Conservation (phyloP, 2,797 vertebrate species). For the Podargus strigoides region DNA sequence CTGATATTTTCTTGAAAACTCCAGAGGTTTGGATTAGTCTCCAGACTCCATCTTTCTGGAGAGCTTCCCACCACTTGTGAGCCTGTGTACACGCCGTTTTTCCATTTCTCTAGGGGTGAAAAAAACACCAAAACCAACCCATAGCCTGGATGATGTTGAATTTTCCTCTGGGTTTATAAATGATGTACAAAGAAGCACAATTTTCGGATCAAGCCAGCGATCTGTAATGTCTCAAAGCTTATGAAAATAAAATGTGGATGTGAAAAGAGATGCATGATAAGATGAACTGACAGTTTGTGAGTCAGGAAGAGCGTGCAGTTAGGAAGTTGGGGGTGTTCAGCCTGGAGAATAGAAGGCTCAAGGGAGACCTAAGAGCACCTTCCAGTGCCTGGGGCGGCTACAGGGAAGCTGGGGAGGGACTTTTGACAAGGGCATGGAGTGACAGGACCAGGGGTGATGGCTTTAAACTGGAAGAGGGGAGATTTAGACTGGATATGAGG, state of each 20-base stretch:
- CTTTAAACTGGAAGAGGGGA: too few species aligned
- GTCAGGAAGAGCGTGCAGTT: background rate
- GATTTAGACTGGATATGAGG: too few species aligned
- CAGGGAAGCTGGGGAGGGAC: too few species aligned
- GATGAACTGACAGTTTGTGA: background rate
- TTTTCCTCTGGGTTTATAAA: slow-evolving; percentile 52
- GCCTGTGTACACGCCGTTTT: background rate
- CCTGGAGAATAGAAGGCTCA: too few species aligned
- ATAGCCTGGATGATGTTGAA: background rate
- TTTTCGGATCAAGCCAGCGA: background rate
- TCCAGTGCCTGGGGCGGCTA: too few species aligned
- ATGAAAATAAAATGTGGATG: background rate
- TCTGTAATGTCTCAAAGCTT: background rate
- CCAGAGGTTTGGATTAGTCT: slow-evolving; percentile 27
- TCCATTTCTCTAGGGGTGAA: slow-evolving; percentile 9
- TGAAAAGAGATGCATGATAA: background rate
- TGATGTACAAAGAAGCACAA: background rate
- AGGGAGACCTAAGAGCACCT: too few species aligned
- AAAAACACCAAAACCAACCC: background rate
- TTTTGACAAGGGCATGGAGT: too few species aligned
- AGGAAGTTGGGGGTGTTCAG: too few species aligned
- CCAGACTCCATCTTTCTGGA: slow-evolving; percentile 24
- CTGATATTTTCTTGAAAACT: slow-evolving; percentile 44
- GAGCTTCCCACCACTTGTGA: background rate
- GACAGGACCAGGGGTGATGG: too few species aligned